Conservation (phyloP, 35 echinoderm and acorn worm genomes). For the Ophiothrix spiculata region DNA sequence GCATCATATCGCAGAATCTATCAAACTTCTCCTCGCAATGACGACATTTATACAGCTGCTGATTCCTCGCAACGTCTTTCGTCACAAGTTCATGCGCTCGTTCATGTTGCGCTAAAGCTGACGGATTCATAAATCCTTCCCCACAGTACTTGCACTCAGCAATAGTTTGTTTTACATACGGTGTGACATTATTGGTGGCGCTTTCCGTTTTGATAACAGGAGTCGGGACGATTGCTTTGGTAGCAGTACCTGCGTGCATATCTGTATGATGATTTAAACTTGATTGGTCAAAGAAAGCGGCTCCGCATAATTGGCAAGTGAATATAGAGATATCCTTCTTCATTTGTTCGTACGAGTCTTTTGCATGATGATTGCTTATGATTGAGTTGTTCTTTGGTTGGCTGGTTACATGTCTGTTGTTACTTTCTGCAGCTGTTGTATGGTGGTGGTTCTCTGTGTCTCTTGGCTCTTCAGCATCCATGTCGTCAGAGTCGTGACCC, state of each 20-base stretch:
- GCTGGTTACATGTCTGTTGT: background rate
- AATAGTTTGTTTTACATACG: background rate
- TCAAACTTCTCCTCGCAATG: conserved; percentile 1
- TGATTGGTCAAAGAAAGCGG: background rate
- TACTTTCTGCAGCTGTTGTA: background rate
- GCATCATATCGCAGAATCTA: background rate
- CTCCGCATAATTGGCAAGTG: conserved; percentile 3
- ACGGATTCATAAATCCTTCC: background rate
- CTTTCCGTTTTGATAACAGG: background rate
- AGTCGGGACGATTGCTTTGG: background rate
- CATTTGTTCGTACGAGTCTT: background rate
- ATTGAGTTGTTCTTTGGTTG: background rate
- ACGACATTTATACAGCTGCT: background rate
- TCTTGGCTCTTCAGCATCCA: background rate
- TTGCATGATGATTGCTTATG: background rate
- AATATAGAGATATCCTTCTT: background rate
- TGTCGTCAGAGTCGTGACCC: background rate
- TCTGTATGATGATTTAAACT: background rate
- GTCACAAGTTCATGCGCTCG: background rate
- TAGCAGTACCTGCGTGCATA: too few species aligned
- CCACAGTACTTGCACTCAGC: background rate
- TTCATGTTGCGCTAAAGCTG: background rate
- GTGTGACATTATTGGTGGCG: background rate
- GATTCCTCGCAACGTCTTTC: background rate
- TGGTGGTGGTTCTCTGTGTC: background rate